Base-by-base conservation (phyloP, 2,797 vertebrate genomes). In the Tinamus major region DNA sequence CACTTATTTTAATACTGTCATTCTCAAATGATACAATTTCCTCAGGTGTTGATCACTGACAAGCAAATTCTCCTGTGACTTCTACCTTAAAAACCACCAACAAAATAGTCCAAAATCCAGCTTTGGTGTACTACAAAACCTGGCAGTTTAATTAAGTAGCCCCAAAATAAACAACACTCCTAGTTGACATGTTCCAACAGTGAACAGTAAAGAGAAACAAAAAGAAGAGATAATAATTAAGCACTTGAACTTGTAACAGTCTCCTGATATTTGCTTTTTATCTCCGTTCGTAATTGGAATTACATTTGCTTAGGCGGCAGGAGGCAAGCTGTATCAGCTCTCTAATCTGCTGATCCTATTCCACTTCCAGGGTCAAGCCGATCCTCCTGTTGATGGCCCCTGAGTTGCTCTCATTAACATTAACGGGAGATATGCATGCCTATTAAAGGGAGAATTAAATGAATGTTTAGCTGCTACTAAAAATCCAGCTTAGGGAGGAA, bases 61-160 rank as follows among this genome's bases (percentile, higher is more conserved):
- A 92, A 85, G 58, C 44, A 81, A 95, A 88, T 0, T 4, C 51
- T 90, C 59, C 64, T 24, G 59, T 75, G 64, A 79, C 42, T 53
- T 35, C 79, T 83, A 59, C 39, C 44, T 90, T 59, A 56, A 56
- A 90, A 89, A 64, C 77, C 29, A 86, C 27, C 41, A 71, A 85
- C 31, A 71, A 89, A 94, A 35, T 4, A 76, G 42, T 31, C 63
- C 48, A 53, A 88, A 61, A 69, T 56, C 63, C 64, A 68, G 86
- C 64, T 89, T 61, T 14, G 91, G 92, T 53, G 80, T 39, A 44
- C 35, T 78, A 67, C 55, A 84, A 91, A 90, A 79, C 49, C 48
- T 59, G 65, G 76, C 65, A 85, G n/a, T 61, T 76, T 81, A 91
- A 49, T 46, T 85, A 80, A 81, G 79, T 8, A 93, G 75, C 75